Evolutionary conservation across 1,140 invertebrate species (phyloP), one percentile per base, ranked within the genome.

Genomic region (Brachionus paranguensis): DNA sequence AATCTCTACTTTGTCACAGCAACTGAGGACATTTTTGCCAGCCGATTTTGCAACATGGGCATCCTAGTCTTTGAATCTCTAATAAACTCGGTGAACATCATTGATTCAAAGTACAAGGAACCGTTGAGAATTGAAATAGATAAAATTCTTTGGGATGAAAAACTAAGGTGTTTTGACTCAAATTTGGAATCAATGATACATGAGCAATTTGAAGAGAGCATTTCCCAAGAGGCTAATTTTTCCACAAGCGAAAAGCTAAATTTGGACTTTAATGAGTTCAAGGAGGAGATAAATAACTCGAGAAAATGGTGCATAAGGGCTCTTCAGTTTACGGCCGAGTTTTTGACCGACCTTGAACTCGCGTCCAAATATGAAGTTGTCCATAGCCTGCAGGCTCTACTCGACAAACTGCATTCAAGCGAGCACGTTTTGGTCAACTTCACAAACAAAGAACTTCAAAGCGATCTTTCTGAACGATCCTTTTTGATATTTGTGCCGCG

Each of bases 1-100:
- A 81, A 81, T 81, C 24, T 81, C 11, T 81, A 64, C 29, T 81
- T 64, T 81, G 78, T 81, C 8, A 81, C 64, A 10, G 50, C 78
- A 5, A 81, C 50, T 81, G 78, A 81, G 41, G 78, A 81, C 17
- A 68, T 64, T 11, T 81, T 55, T 81, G 78, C 78, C 8, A 60
- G 78, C 33, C 50, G 78, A 8, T 81, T 81, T 37, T 81, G 78
- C 27, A 43, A 27, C 29, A 68, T 81, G 64, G 17, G 33, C n/a
- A 29, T 17, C 24, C 41, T 37, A 8, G 17, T 81, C 3, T 24
- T 43, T 3, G 53, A 20, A 81, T 60, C 78, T 27, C 41, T 81
- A 2, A 81, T 60, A n/a, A 53, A 81, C 43, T 33, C 29, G 12
- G n/a, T 81, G 2, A 64, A 33, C 33, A 33, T 29, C 33, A 41